Base-by-base conservation (phyloP, 2,113 vertebrate species). In the Alligator mississippiensis region DNA sequence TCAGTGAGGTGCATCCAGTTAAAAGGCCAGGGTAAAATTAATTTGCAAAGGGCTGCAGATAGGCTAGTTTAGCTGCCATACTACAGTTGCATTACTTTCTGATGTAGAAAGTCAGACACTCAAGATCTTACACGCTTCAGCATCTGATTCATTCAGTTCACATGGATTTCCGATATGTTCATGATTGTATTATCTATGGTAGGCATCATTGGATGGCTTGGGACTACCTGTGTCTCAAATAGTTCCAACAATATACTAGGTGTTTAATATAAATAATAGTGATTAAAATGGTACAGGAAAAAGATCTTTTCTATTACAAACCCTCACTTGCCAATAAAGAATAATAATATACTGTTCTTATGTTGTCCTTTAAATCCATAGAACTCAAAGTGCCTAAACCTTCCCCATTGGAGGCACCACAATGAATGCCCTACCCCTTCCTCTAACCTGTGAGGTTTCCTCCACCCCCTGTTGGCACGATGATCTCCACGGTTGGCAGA, bases 391-490 rank as follows among this genome's bases (percentile, higher is more conserved):
- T 83, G 76, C 80, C 86, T 87, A 34, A 83, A 70, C 57, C 76
- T 59, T 68, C 75, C 78, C 77, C 90, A 93, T 84, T 91, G 47
- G 47, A 47, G 7, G 47, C 47, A 47, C 47, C 18, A 9, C 68
- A 72, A 38, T 22, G 30, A 72, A 72, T 96, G 85, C 89, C 84
- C 63, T 87, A 85, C 75, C 90, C 85, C 77, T 77, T 10, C 58
- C 62, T 70, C 90, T 97, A 89, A 98, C 98, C 99, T 93, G 98
- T 97, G 25, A 99, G 98, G 96, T 99, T 99, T 28, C 99, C 99
- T 1, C 98, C 99, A 75, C 98, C 99, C 77, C 99, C 99, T 0
- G 99, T 99, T 12, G 99, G 99, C 93, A 99, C 99, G 87, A 99
- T 98, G 85, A 99, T 98, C 94, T 99, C 99, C 94, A 99, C 97